These are phyloP conservation scores for Euura lappo DNA, from an alignment of 1,140 invertebrate species.

Conservation along the genomic window DNA sequence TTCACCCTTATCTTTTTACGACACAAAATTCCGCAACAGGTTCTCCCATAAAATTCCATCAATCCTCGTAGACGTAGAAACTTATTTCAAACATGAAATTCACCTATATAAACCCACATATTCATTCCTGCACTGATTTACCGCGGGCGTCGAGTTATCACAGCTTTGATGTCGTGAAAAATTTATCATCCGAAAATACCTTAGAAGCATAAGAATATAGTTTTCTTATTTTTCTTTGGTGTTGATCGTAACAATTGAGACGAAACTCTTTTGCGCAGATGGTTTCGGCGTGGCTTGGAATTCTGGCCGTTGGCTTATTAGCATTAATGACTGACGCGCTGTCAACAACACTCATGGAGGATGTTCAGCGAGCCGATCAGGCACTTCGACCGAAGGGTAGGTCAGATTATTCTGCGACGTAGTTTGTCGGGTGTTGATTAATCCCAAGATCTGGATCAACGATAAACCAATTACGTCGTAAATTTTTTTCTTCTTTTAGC, in stretches of 20 bases:
- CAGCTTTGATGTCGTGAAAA: neutral
- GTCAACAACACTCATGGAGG: constrained; percentile 35
- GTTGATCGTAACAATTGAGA: too few species aligned
- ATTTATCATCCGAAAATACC: too few species aligned
- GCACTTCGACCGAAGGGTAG: constrained; percentile 44
- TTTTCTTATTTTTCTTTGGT: neutral
- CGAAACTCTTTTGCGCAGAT: constrained; percentile 35
- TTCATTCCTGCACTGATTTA: neutral
- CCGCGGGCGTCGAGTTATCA: neutral
- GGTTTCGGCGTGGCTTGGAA: constrained; percentile 31
- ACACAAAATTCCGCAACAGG: neutral
- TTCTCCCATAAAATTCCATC: neutral
- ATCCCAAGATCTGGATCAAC: neutral
- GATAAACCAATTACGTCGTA: constrained; percentile 7
- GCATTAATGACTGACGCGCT: constrained; percentile 30
- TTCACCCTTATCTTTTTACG: neutral
- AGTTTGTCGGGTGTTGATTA: neutral
- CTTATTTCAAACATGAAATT: neutral
- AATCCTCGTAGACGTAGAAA: neutral
- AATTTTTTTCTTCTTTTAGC: constrained; percentile 33
- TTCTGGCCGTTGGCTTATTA: constrained; percentile 36
- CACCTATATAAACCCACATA: neutral
- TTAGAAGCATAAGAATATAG: neutral
- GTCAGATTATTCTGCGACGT: neutral
- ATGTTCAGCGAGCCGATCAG: constrained; percentile 39